A percentile compares a stretch with the other conserved stretches of the same genome.
Evolutionary conservation across 1,140 invertebrate genomes (phyloP).

Genomic region (Drosophila pseudoananassae): DNA sequence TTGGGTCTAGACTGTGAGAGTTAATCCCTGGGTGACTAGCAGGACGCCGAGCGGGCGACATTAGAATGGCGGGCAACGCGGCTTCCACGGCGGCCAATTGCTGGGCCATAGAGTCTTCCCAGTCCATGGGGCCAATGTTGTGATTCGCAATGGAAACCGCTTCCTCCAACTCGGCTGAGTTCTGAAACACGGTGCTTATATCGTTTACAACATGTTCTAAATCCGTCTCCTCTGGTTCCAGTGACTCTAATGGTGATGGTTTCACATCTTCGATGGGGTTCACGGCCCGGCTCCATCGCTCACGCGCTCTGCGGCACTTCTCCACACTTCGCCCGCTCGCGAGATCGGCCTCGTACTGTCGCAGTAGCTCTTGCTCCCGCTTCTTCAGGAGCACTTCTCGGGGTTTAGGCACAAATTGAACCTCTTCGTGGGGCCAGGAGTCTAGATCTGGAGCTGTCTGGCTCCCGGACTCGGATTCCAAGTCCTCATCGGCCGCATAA

Average conservation of each 20-base stretch:
- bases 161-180: not conserved
- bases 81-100: conserved; percentile 7
- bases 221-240: not conserved
- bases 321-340: conserved; percentile 46
- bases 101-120: not conserved
- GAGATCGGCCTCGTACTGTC: conserved; percentile 49
- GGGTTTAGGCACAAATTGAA: conserved; percentile 1
- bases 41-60: not conserved
- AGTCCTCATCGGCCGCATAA: not conserved
- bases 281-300: conserved; percentile 40
- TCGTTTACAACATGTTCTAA: too few relatives aligned
- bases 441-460: not conserved
- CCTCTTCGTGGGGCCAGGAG: not conserved
- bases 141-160: not conserved
- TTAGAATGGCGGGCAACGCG: not conserved
- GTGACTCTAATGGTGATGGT: not conserved
- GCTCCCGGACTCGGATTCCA: not conserved
- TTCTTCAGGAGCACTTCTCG: conserved; percentile 39
- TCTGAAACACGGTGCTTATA: too few relatives aligned
- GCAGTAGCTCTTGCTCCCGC: conserved; percentile 49
- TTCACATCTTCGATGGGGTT: conserved; percentile 14
- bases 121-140: not conserved
- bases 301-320: conserved; percentile 47
- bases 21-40: conserved; percentile 8
- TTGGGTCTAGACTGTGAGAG: not conserved